phyloP scores from a whole-genome alignment of 2,888 invertebrate species.

The Acronicta alni region DNA sequence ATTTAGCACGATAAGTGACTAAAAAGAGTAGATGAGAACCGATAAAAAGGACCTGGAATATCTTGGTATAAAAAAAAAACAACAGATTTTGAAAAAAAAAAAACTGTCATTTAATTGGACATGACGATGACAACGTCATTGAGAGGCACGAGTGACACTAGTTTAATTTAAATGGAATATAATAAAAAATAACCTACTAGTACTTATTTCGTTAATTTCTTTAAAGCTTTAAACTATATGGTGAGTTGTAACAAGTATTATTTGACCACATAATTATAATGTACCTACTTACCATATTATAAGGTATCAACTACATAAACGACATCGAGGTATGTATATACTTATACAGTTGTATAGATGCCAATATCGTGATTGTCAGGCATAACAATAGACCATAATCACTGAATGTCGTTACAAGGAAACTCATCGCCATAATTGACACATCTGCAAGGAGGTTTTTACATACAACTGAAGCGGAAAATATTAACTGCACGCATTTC shows the following conservation, averaged over 20 bases:
- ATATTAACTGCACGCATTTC: slow-evolving; percentile 83
- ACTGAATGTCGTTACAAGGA: slow-evolving; percentile 62
- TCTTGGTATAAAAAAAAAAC: too few species aligned
- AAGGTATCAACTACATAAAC: slow-evolving; percentile 23
- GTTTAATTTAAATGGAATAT: too few species aligned
- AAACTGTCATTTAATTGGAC: too few species aligned
- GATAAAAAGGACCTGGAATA: too few species aligned
- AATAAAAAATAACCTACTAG: too few species aligned
- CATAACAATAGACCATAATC: slow-evolving; percentile 63
- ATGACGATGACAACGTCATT: too few species aligned
- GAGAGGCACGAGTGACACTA: too few species aligned
- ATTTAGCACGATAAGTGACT: too few species aligned
- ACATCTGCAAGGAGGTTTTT: slow-evolving; percentile 67
- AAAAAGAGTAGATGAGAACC: too few species aligned
- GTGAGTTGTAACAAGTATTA: slow-evolving; percentile 20
- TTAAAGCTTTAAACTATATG: too few species aligned
- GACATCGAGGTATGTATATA: slow-evolving; percentile 20
- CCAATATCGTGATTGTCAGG: slow-evolving; percentile 55
- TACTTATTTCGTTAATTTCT: too few species aligned
- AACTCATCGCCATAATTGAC: slow-evolving; percentile 69
- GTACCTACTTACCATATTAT: slow-evolving; percentile 16
- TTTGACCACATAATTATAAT: slow-evolving; percentile 14
- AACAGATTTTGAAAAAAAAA: too few species aligned
- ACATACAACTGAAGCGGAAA: slow-evolving; percentile 75
- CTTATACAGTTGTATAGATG: slow-evolving; percentile 39